Conservation (phyloP, 2,797 vertebrate genomes). For the Kryptopterus vitreolus region DNA sequence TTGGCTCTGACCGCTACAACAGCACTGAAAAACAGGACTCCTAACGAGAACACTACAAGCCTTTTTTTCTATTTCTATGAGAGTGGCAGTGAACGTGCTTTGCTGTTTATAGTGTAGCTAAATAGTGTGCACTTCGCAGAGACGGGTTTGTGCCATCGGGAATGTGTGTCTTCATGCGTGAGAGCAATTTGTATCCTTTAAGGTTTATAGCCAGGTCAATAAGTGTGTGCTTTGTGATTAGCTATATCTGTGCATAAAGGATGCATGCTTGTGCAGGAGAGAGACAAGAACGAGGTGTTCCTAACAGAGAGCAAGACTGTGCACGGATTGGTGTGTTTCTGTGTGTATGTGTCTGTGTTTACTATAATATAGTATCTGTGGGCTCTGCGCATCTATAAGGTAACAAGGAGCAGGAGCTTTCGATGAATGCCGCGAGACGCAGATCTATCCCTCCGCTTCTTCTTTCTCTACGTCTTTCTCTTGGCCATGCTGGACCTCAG, state of each 20-base stretch:
- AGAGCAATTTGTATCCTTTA: not conserved
- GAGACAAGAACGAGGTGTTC: slow-evolving; percentile 41
- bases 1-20: slow-evolving; percentile 20
- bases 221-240: not conserved
- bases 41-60: not conserved
- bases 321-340: not conserved
- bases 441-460: not conserved
- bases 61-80: slow-evolving; percentile 2
- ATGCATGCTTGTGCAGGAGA: slow-evolving; percentile 23
- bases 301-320: slow-evolving; percentile 11
- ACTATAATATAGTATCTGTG: not conserved
- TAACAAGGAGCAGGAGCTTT: slow-evolving; percentile 18
- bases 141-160: slow-evolving; percentile 9
- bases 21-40: not conserved
- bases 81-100: slow-evolving; percentile 1
- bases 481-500: slow-evolving; percentile 92
- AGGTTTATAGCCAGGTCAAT: not conserved
- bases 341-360: not conserved
- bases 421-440: slow-evolving; percentile 40
- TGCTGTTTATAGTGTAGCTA: not conserved
- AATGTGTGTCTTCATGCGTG: not conserved
- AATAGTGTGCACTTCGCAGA: not conserved
- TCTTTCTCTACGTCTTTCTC: slow-evolving; percentile 64
- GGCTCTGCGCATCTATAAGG: slow-evolving; percentile 25
- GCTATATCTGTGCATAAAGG: not conserved